Conservation (phyloP, 2,888 invertebrate genomes). For the Tipula lateralis region DNA sequence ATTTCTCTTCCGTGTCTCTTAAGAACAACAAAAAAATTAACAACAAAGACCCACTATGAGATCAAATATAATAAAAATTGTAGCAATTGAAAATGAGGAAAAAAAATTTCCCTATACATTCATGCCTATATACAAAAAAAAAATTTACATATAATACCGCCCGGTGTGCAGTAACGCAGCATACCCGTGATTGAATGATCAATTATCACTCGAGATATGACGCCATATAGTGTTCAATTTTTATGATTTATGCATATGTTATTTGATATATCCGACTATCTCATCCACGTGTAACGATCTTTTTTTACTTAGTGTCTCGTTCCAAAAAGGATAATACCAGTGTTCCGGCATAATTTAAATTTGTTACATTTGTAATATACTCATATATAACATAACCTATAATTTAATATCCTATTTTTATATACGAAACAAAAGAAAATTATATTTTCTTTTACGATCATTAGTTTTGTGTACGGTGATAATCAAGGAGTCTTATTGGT, state of each 20-base stretch:
- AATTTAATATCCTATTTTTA: background rate
- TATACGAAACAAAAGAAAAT: background rate
- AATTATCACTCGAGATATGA: background rate
- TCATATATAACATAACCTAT: background rate
- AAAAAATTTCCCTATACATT: background rate
- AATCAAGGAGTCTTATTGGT: background rate
- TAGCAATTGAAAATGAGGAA: background rate
- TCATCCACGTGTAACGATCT: conserved; percentile 24
- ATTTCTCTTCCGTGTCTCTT: conserved; percentile 14
- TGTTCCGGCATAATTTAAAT: background rate
- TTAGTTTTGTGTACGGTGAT: background rate
- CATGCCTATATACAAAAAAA: background rate
- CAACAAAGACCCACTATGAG: background rate
- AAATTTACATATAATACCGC: background rate
- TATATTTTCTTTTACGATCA: background rate
- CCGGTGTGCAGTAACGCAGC: background rate
- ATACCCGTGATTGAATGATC: background rate
- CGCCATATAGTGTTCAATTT: background rate
- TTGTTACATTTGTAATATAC: background rate
- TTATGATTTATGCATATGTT: background rate
- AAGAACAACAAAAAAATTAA: background rate
- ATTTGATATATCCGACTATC: background rate
- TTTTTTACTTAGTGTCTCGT: background rate
- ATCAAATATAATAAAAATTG: background rate
- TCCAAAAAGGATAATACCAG: background rate